These are phyloP conservation scores for Pagrus major DNA, from an alignment of 2,113 vertebrate species.

Conservation along the genomic window DNA sequence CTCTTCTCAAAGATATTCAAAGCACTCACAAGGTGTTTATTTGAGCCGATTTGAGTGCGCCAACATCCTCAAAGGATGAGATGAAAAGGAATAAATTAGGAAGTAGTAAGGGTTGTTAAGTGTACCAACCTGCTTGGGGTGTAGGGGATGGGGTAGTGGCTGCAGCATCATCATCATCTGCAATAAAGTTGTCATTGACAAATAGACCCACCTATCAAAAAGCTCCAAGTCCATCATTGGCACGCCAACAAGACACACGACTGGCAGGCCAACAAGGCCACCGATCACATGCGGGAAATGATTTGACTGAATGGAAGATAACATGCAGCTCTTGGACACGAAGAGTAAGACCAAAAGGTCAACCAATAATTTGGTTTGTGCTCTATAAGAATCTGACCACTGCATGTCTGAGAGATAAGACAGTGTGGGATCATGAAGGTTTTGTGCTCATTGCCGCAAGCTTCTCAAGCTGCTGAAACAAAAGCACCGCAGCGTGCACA, in stretches of 20 bases:
- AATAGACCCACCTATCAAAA: conserved; percentile 78
- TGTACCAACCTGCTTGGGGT: conserved; percentile 84
- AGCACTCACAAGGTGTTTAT: background rate
- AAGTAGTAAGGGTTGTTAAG: conserved; percentile 31
- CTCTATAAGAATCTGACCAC: conserved; percentile 3
- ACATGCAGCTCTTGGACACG: conserved; percentile 50
- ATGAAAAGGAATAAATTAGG: conserved; percentile 16
- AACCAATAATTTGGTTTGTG: background rate
- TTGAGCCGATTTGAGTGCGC: background rate
- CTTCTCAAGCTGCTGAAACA: conserved; percentile 36
- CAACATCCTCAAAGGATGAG: conserved; percentile 15
- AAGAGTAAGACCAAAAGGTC: conserved; percentile 25
- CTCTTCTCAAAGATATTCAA: background rate
- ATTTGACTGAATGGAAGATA: background rate
- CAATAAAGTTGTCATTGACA: conserved; percentile 84
- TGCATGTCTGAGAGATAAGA: conserved; percentile 4
- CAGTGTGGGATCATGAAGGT: background rate
- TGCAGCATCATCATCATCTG: conserved; percentile 83
- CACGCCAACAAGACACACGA: conserved; percentile 63
- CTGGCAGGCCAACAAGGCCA: conserved; percentile 36
- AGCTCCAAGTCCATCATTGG: conserved; percentile 70
- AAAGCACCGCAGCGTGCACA: conserved; percentile 8
- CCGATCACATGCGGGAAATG: conserved; percentile 60
- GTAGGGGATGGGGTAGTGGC: conserved; percentile 77
- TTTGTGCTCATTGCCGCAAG: conserved; percentile 23